These are phyloP conservation scores for Sciurus vulgaris DNA, from an alignment of 2,797 vertebrate genomes.

Conservation along the genomic window DNA sequence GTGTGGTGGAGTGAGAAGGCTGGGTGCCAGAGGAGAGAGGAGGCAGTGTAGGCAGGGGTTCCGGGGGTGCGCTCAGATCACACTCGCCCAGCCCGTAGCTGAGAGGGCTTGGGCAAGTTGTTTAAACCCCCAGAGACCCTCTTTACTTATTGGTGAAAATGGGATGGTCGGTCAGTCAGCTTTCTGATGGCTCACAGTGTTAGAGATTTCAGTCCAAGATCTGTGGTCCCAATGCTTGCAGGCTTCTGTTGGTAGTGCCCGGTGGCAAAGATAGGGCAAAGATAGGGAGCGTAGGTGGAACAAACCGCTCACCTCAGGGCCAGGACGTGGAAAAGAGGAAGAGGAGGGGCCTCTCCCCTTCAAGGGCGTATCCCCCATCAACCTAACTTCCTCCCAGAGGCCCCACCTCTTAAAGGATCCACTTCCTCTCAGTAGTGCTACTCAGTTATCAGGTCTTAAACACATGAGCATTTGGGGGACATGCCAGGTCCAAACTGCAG, in stretches of 20 bases:
- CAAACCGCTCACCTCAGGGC: neutral
- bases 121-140: neutral
- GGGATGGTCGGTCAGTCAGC: neutral
- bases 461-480: neutral
- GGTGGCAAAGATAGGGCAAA: neutral
- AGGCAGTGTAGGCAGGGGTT: accelerated
- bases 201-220: neutral
- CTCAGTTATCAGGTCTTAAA: too few species aligned
- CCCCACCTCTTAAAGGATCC: neutral
- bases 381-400: neutral
- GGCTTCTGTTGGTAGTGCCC: neutral
- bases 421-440: neutral
- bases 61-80: neutral
- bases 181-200: neutral
- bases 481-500: neutral
- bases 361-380: too few species aligned
- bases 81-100: accelerated
- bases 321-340: neutral
- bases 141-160: neutral
- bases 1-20: neutral
- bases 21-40: neutral
- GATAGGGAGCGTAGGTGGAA: neutral
- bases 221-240: neutral
- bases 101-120: neutral
- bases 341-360: neutral